Conservation (phyloP, 2,797 vertebrate species). For the Enteromius treurensis region DNA sequence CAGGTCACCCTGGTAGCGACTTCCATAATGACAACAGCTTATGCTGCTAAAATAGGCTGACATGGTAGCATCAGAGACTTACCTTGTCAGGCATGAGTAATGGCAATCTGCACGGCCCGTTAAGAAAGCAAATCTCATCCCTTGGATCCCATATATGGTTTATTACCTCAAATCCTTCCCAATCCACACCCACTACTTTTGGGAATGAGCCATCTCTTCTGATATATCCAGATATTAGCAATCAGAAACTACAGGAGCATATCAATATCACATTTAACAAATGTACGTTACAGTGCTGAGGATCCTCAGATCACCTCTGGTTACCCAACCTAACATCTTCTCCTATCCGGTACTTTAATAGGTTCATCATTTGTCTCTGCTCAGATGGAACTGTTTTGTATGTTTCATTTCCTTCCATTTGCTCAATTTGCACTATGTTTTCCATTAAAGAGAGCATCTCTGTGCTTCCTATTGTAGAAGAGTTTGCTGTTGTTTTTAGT, state of each 20-base stretch:
- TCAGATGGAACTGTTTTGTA: not conserved
- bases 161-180: constrained; percentile 68
- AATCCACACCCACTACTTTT: constrained; percentile 55
- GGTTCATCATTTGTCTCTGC: constrained; percentile 21
- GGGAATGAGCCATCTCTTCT: constrained; percentile 48
- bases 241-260: constrained; percentile 56
- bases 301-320: constrained; percentile 38
- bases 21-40: constrained; percentile 53
- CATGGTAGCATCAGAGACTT: constrained; percentile 61
- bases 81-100: constrained; percentile 67
- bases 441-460: not conserved
- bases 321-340: constrained; percentile 23
- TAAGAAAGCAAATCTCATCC: constrained; percentile 64
- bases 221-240: constrained; percentile 55
- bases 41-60: constrained; percentile 61
- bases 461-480: not conserved
- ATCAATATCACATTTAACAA: constrained; percentile 48
- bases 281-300: constrained; percentile 31
- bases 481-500: constrained; percentile 18
- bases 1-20: constrained; percentile 50
- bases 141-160: constrained; percentile 67
- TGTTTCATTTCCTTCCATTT: constrained; percentile 39
- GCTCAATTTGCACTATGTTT: constrained; percentile 27
- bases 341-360: constrained; percentile 18
- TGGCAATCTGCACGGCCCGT: constrained; percentile 60